A percentile compares a stretch with the other conserved stretches of the same genome.
These are phyloP conservation scores for Odocoileus virginianus DNA, from an alignment of 2,113 vertebrate genomes.

Conservation along the genomic window DNA sequence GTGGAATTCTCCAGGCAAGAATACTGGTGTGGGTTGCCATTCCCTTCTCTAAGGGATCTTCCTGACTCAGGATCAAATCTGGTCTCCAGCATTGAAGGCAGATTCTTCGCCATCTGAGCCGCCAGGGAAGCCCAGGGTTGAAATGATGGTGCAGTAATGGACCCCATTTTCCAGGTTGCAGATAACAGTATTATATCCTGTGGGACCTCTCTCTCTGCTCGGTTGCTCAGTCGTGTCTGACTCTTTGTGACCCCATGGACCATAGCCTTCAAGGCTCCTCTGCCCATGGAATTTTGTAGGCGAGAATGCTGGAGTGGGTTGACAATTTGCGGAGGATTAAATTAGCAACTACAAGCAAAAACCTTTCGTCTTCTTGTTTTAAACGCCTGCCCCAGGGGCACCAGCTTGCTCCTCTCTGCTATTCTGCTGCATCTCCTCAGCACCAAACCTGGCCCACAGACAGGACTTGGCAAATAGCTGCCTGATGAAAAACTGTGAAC, in stretches of 20 bases:
- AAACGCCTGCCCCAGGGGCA: background rate
- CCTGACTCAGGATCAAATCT: background rate
- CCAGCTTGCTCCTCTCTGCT: background rate
- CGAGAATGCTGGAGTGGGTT: background rate
- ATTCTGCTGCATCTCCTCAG: no score
- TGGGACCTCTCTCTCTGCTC: background rate
- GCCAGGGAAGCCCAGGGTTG: background rate
- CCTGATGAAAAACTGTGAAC: background rate
- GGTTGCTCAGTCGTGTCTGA: background rate
- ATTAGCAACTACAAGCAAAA: background rate
- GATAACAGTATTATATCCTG: background rate
- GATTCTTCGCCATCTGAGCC: background rate
- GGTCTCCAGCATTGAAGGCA: background rate
- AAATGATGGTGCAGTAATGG: background rate
- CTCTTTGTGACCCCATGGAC: background rate
- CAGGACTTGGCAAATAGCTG: no score
- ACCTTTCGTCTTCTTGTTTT: background rate
- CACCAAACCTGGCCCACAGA: rapidly evolving
- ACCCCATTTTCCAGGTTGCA: background rate
- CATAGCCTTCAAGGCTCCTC: background rate
- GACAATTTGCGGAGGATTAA: background rate
- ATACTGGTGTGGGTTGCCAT: background rate
- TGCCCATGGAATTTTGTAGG: background rate
- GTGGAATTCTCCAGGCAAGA: background rate
- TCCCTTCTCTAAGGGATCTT: background rate